phyloP scores from a whole-genome alignment of 2,888 invertebrate species.

The Argyresthia albistria region DNA sequence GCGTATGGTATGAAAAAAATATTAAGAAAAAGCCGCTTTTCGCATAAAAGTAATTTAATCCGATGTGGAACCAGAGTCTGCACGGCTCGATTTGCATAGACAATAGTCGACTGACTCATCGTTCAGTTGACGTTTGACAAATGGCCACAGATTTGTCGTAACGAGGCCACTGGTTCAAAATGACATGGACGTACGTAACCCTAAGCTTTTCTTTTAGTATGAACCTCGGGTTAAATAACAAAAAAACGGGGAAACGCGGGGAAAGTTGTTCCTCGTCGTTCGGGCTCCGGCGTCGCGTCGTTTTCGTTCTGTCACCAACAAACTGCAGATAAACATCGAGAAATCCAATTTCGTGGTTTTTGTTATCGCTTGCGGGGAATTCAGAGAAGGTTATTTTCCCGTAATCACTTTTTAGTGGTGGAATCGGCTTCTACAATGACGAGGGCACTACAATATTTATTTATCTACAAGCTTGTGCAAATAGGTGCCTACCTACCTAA shows the following conservation, averaged over 20 bases:
- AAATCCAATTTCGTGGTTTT: slow-evolving; percentile 70
- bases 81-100: slow-evolving; percentile 1
- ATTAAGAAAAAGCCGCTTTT: neutral
- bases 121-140: slow-evolving; percentile 25
- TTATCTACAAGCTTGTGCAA: no score
- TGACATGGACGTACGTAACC: slow-evolving; percentile 16
- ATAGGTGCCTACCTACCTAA: no score
- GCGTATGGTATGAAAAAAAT: neutral
- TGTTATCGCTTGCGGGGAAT: slow-evolving; percentile 59
- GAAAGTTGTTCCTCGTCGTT: slow-evolving; percentile 26
- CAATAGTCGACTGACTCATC: neutral
- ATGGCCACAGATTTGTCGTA: slow-evolving; percentile 26
- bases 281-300: slow-evolving; percentile 12
- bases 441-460: no score
- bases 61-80: neutral
- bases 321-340: slow-evolving; percentile 58
- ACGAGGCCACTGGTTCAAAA: slow-evolving; percentile 32
- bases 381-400: slow-evolving; percentile 45
- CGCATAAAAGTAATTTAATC: neutral
- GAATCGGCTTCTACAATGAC: neutral
- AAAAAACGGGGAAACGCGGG: slow-evolving; percentile 6
- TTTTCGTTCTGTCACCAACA: slow-evolving; percentile 40
- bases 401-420: slow-evolving; percentile 24
- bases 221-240: slow-evolving; percentile 2
- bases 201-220: slow-evolving; percentile 5